Evolutionary conservation across 2,113 vertebrate genomes (phyloP).

Genomic region (Mobula birostris): DNA sequence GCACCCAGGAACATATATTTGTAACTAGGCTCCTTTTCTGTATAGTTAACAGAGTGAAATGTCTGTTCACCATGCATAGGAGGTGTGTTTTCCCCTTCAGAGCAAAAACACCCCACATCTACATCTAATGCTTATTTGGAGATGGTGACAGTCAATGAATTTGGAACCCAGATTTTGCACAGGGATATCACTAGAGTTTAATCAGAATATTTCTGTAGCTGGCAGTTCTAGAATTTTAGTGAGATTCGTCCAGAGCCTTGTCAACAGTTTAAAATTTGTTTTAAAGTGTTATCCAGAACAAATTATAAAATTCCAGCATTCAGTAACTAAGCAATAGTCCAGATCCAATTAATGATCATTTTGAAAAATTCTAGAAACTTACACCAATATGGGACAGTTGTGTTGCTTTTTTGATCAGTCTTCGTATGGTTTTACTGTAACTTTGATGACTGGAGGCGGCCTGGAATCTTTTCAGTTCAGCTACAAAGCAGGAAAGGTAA

Average conservation of each 20-base stretch:
- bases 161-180: background rate
- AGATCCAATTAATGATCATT: background rate
- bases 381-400: background rate
- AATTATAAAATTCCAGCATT: background rate
- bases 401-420: background rate
- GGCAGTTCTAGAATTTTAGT: too few relatives aligned
- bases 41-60: background rate
- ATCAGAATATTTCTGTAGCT: background rate
- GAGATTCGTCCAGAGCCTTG: background rate
- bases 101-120: too few relatives aligned
- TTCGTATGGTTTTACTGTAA: background rate
- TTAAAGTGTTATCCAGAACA: background rate
- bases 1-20: background rate
- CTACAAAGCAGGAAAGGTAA: slow-evolving; percentile 12
- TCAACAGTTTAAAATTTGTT: background rate
- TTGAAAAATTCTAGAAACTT: background rate
- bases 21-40: background rate
- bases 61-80: too few relatives aligned
- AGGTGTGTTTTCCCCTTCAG: background rate
- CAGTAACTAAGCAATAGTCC: background rate
- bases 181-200: background rate
- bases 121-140: background rate
- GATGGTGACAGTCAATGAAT: background rate
- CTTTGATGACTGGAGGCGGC: fast-evolving
- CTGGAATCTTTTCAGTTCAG: background rate